These are phyloP conservation scores for Turritopsis rubra DNA, from an alignment of 30 jellyfish, hydroid and myxozoan species.

Conservation along the genomic window DNA sequence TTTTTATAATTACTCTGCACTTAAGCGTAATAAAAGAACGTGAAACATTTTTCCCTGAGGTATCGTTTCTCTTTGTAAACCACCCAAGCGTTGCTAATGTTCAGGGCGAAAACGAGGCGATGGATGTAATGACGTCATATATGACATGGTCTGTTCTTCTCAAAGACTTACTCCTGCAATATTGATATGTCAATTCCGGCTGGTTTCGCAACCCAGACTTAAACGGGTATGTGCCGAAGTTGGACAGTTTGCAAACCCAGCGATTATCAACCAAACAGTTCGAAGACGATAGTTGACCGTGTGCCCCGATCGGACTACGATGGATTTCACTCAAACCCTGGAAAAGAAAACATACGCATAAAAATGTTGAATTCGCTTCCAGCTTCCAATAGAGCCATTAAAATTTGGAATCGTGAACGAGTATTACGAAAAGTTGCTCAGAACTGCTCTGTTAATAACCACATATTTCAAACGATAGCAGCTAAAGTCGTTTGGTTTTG, in stretches of 20 bases:
- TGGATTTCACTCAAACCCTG: constrained; percentile 86
- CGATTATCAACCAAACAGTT: constrained; percentile 81
- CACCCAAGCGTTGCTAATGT: no score
- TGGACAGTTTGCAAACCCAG: constrained; percentile 89
- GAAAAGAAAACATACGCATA: background rate
- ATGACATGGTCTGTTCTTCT: no score
- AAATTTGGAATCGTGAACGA: background rate
- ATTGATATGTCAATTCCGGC: background rate
- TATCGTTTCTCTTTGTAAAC: no score
- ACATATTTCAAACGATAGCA: no score
- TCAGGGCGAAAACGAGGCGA: no score
- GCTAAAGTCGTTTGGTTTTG: no score
- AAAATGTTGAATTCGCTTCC: background rate
- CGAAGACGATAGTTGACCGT: constrained; percentile 80
- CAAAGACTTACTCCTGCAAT: constrained; percentile 8
- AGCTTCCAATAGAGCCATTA: background rate
- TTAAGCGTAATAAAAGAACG: no score
- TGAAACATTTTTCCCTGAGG: no score
- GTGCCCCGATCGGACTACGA: constrained; percentile 56
- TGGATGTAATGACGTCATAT: no score
- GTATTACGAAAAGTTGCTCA: background rate
- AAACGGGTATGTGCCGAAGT: constrained; percentile 44
- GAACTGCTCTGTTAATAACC: no score
- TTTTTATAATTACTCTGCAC: no score
- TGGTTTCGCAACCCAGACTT: background rate